Evolutionary conservation across 2,113 vertebrate species (phyloP), one percentile per base, ranked within the genome.

Genomic region (Anguilla rostrata): DNA sequence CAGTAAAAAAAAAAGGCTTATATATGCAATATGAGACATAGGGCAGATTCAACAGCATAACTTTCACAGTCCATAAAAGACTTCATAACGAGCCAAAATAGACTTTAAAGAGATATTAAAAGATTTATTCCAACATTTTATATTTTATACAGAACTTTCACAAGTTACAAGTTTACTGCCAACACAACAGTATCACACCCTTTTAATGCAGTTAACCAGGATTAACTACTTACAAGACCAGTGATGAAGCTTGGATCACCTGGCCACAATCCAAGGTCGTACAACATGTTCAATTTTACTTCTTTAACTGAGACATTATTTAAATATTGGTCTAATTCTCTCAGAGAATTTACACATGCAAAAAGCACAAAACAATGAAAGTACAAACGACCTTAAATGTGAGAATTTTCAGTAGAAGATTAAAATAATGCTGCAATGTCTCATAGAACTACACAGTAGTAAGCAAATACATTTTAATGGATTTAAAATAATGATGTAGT

Each of bases 331-430:
- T 96, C 95, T 95, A 96, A 98, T 98, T 99, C 97, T 98, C 96
- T 95, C 94, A 95, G 97, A 98, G 97, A 97, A 98, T 94, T 96
- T 96, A 95, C 94, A 97, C 98, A 99, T 98, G 98, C 98, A 98
- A 96, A 97, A 95, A 96, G 96, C 96, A 97, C 97, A 97, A 90
- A 94, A 95, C 96, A 95, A 92, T 95, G 94, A 95, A 93, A 93
- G 94, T 96, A 97, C 95, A 97, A 96, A 89, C 88, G 53, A n/a
- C 88, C 83, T 95, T 93, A 96, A 90, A 88, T 82, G 75, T 92
- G 90, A 87, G 66, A 34, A 5, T 83, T 83, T 79, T 84, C 88
- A 87, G 86, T 79, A 86, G 79, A 85, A 82, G 83, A 91, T 80
- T 90, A 90, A 85, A 93, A 91, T 63, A 87, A 92, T 85, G 89